Evolutionary conservation across 2,113 vertebrate species (phyloP).

Genomic region (Microcebus griseorufus): DNA sequence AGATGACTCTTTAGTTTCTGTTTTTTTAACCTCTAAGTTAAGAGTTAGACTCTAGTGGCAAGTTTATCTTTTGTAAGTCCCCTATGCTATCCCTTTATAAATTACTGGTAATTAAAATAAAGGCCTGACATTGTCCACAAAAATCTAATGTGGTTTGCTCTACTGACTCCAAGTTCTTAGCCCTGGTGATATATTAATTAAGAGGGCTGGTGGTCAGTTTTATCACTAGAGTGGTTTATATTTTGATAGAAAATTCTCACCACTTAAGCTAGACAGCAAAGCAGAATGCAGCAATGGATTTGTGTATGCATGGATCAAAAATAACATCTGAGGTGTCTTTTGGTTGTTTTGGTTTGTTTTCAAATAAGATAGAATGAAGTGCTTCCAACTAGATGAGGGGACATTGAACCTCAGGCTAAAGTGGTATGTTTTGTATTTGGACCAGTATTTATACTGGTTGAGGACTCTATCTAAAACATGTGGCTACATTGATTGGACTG

Average conservation of each 20-base stretch:
- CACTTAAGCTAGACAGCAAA: constrained; percentile 5
- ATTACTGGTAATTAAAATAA: constrained; percentile 30
- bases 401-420: not conserved
- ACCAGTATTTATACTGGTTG: not conserved
- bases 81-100: not conserved
- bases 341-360: not conserved
- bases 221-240: constrained; percentile 41
- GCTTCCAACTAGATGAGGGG: not conserved
- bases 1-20: constrained; percentile 34
- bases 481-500: constrained; percentile 11
- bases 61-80: constrained; percentile 32
- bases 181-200: constrained; percentile 21
- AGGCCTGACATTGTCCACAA: not conserved
- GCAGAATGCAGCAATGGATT: not conserved
- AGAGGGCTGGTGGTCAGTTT: not conserved
- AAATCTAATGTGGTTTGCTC: constrained; percentile 37
- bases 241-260: constrained; percentile 40
- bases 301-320: not conserved
- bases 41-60: constrained; percentile 25
- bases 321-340: not conserved
- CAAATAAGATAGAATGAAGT: not conserved
- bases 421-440: not conserved
- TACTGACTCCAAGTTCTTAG: constrained; percentile 35
- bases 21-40: constrained; percentile 35
- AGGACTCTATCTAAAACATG: not conserved